A percentile compares a stretch with the other conserved stretches of the same genome.
phyloP scores from a whole-genome alignment of 2,888 invertebrate genomes.

The Parnassius orleans region DNA sequence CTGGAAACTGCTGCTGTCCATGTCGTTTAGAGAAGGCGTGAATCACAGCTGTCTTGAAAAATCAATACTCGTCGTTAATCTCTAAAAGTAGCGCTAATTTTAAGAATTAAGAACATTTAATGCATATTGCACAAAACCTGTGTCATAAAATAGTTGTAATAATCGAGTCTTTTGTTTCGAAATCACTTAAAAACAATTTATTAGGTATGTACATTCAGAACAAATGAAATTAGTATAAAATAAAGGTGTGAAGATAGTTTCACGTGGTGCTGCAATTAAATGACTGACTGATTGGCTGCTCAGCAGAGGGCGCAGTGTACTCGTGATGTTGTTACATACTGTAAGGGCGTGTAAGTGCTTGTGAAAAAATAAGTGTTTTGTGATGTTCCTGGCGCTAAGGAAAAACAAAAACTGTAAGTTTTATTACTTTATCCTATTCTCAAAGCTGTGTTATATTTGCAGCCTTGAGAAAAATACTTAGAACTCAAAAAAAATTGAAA shows the following conservation, averaged over 20 bases:
- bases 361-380: constrained; percentile 76
- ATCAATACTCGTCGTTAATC: constrained; percentile 61
- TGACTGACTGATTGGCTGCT: constrained; percentile 32
- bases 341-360: constrained; percentile 80
- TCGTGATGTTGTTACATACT: constrained; percentile 77
- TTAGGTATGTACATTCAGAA: constrained; percentile 39
- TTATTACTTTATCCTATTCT: constrained; percentile 41
- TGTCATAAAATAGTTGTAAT: background rate
- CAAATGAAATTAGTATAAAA: constrained; percentile 63
- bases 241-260: constrained; percentile 57
- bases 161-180: background rate
- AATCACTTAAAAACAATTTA: constrained; percentile 9
- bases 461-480: constrained; percentile 51
- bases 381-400: constrained; percentile 68
- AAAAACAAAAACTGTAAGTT: constrained; percentile 69
- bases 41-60: constrained; percentile 69
- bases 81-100: constrained; percentile 35
- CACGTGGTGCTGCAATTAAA: constrained; percentile 47
- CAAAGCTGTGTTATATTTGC: constrained; percentile 39
- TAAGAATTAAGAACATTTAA: constrained; percentile 23
- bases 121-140: constrained; percentile 21
- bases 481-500: constrained; percentile 63
- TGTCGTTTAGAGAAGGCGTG: constrained; percentile 40
- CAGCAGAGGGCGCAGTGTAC: constrained; percentile 77
- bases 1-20: constrained; percentile 14